Conservation (phyloP, 2,797 vertebrate species). For the Crenichthys baileyi region DNA sequence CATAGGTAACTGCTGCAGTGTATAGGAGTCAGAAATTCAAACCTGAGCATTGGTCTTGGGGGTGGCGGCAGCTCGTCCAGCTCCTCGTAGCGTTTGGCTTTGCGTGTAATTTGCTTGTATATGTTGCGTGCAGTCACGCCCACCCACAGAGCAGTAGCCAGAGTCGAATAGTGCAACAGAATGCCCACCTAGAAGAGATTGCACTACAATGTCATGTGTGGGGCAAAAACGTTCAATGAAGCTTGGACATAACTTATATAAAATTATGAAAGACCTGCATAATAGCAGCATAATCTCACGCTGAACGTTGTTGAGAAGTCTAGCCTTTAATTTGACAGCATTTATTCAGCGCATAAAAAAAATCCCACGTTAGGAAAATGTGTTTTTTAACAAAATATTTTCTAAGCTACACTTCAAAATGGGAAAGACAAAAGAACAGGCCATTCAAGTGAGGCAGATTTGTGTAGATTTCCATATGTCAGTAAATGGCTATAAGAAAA, state of each 20-base stretch:
- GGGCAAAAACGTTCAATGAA: not conserved
- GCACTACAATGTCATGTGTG: not conserved
- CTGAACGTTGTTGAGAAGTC: not conserved
- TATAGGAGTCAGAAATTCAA: conserved; percentile 20
- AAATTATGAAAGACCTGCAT: no score
- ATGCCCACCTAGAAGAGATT: conserved; percentile 88
- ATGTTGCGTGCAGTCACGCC: conserved; percentile 97
- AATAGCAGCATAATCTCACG: not conserved
- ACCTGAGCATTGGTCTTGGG: conserved; percentile 97
- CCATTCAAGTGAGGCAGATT: not conserved
- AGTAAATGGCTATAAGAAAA: not conserved
- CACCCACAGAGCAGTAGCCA: conserved; percentile 94
- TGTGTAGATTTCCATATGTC: not conserved
- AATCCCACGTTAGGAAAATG: no score
- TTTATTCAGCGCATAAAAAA: conserved; percentile 3
- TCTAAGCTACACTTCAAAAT: not conserved
- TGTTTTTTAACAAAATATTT: not conserved
- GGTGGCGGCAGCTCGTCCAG: conserved; percentile 94
- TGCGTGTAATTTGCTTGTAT: conserved; percentile 96
- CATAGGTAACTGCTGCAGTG: not conserved
- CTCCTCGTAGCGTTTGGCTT: conserved; percentile 92
- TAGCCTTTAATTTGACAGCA: not conserved
- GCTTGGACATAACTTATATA: not conserved
- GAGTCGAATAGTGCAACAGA: conserved; percentile 95
- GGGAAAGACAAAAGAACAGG: not conserved